These are phyloP conservation scores for Sigmodon hispidus DNA, from an alignment of 2,113 vertebrate genomes.

Conservation along the genomic window DNA sequence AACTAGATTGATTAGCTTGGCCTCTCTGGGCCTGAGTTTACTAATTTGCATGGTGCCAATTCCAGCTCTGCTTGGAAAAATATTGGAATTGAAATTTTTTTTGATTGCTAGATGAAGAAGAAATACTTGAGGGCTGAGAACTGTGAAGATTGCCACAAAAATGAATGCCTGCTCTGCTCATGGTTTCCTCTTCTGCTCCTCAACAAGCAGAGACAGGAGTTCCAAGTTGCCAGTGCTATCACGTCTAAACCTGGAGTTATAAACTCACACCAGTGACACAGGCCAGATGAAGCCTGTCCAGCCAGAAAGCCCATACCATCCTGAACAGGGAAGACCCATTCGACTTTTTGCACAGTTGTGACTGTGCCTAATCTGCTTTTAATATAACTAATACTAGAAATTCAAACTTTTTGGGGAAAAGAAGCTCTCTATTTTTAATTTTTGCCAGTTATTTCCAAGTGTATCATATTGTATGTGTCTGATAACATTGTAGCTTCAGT, in stretches of 20 bases:
- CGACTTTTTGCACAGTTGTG: background rate
- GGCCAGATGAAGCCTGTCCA: background rate
- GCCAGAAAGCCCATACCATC: background rate
- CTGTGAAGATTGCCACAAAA: background rate
- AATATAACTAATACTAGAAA: background rate
- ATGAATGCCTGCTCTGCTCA: background rate
- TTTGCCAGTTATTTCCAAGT: background rate
- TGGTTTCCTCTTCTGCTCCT: background rate
- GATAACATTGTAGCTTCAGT: background rate
- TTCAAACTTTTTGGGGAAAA: background rate
- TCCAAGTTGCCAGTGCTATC: background rate
- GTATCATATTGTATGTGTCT: background rate
- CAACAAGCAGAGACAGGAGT: background rate
- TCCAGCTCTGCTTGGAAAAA: background rate
- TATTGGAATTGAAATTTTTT: background rate
- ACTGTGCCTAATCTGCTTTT: background rate
- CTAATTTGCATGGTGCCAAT: background rate
- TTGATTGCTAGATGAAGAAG: background rate
- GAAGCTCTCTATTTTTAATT: background rate
- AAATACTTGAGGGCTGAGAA: background rate
- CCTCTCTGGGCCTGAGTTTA: background rate
- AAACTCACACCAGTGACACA: background rate
- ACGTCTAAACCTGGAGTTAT: background rate
- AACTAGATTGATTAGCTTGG: background rate
- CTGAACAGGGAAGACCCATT: background rate